phyloP scores from a whole-genome alignment of 2,888 invertebrate species.

The Adela reaumurella region DNA sequence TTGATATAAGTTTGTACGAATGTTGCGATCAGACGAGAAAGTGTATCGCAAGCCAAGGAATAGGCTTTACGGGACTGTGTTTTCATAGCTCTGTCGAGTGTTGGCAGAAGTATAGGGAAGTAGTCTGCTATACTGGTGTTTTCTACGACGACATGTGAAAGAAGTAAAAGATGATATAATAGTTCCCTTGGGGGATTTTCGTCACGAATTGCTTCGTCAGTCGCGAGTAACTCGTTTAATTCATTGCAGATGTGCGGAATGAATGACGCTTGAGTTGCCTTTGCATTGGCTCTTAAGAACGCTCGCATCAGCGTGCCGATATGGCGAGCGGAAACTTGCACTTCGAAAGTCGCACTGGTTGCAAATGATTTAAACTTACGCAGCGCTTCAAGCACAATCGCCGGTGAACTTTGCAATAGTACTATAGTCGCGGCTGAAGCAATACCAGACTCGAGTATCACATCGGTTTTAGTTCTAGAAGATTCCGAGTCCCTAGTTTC shows the following conservation, averaged over 20 bases:
- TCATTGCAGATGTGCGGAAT: constrained; percentile 69
- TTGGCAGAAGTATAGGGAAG: constrained; percentile 57
- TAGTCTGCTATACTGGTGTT: constrained; percentile 63
- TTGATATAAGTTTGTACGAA: constrained; percentile 24
- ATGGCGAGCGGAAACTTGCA: constrained; percentile 77
- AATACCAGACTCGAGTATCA: constrained; percentile 67
- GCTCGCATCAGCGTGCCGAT: constrained; percentile 69
- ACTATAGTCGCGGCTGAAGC: constrained; percentile 65
- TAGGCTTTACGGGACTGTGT: constrained; percentile 61
- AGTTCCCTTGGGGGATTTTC: constrained; percentile 77
- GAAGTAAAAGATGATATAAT: constrained; percentile 69
- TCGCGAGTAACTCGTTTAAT: constrained; percentile 56
- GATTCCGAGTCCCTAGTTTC: constrained; percentile 59
- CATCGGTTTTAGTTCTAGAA: constrained; percentile 66
- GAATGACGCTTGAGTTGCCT: constrained; percentile 66
- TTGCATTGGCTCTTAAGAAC: constrained; percentile 64
- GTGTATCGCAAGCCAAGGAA: constrained; percentile 56
- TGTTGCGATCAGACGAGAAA: constrained; percentile 55
- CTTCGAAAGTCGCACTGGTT: constrained; percentile 74
- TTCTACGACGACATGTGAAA: constrained; percentile 67
- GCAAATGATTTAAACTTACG: constrained; percentile 73
- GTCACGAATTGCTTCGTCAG: constrained; percentile 66
- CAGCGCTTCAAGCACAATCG: constrained; percentile 62
- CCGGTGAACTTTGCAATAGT: constrained; percentile 68
- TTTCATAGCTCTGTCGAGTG: constrained; percentile 68